Evolutionary conservation across 2,888 invertebrate genomes (phyloP).

Genomic region (Thelaira solivaga): DNA sequence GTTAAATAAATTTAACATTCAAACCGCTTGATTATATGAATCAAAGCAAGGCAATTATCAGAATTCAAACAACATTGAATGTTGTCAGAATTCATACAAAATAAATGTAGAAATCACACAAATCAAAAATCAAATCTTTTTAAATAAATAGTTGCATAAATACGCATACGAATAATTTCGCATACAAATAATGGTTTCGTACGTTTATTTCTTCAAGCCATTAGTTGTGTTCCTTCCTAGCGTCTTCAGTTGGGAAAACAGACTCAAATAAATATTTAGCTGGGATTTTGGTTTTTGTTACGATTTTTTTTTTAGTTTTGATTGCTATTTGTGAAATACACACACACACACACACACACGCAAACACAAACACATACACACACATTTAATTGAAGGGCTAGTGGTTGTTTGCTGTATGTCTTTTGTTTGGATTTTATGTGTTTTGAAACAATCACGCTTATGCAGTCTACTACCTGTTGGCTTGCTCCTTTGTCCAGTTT

Average conservation of each 20-base stretch:
- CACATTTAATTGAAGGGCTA: no score
- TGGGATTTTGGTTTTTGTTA: no score
- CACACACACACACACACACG: no score
- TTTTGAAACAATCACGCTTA: conserved; percentile 7
- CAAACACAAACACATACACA: no score
- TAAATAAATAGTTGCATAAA: conserved; percentile 51
- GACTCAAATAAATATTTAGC: not conserved
- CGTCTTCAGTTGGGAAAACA: not conserved
- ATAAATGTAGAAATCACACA: conserved; percentile 41
- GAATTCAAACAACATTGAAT: conserved; percentile 34
- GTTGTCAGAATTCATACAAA: conserved; percentile 33
- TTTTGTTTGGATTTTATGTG: not conserved
- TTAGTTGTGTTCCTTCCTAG: conserved; percentile 1
- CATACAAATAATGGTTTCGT: conserved; percentile 45
- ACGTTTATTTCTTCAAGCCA: conserved; percentile 36
- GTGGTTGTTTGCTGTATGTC: conserved; percentile 8
- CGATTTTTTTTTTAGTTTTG: not conserved
- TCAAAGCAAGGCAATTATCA: conserved; percentile 56
- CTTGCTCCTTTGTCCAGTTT: conserved; percentile 23
- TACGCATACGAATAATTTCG: conserved; percentile 36
- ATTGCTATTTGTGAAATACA: conserved; percentile 17
- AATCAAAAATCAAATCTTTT: conserved; percentile 56
- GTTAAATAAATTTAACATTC: conserved; percentile 53
- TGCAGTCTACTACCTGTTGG: conserved; percentile 48
- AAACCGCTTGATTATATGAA: conserved; percentile 58